These are phyloP conservation scores for Pomatorhinus ruficollis DNA, from an alignment of 2,113 vertebrate species.

Conservation along the genomic window DNA sequence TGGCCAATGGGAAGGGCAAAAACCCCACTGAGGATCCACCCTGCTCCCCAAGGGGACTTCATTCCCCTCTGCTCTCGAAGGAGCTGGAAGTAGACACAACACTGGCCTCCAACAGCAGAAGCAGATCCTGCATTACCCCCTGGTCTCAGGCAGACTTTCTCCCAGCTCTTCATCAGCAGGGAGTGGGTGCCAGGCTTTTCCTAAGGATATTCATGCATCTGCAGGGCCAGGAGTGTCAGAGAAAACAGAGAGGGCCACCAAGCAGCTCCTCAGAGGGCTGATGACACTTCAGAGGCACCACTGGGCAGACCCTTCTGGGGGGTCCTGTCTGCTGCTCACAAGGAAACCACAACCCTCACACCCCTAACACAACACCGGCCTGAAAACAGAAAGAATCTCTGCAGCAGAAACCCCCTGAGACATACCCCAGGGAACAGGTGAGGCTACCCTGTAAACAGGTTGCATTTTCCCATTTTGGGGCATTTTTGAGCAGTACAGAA, in stretches of 20 bases:
- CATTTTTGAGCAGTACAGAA: background rate
- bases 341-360: background rate
- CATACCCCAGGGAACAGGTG: background rate
- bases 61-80: background rate
- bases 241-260: background rate
- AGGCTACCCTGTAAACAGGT: background rate
- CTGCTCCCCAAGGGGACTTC: background rate
- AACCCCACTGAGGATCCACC: background rate
- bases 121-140: background rate
- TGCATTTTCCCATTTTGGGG: background rate
- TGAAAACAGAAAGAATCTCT: background rate
- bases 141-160: background rate
- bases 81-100: background rate
- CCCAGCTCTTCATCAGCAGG: background rate
- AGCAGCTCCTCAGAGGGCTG: background rate
- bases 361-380: background rate
- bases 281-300: accelerated
- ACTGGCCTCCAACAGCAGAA: background rate
- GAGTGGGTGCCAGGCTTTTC: background rate
- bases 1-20: background rate
- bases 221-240: background rate
- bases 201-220: background rate
- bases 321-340: background rate
- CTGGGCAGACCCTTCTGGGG: background rate
- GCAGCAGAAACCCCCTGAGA: accelerated